Base-by-base conservation (phyloP, 64 coral and sea anemone genomes). In the Dendrophyllia cribrosa region DNA sequence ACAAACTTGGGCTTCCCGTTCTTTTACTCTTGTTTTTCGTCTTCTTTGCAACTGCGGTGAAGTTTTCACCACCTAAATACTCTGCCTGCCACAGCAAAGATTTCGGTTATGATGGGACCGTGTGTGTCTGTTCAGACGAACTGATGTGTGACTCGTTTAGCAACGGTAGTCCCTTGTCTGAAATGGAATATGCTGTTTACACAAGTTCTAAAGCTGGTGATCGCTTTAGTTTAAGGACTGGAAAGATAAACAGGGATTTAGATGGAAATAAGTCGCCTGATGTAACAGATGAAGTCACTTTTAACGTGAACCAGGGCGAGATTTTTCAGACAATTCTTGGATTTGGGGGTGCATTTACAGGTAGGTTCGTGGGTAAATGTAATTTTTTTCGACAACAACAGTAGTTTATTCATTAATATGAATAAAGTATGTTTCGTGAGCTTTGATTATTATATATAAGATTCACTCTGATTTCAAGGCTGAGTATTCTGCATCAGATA, bases 321-420 rank as follows among this genome's bases (percentile, higher is more conserved):
- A 55, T 19, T 58, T 98, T 88, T 87, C 97, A 98, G 85, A 77
- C 91, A 51, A 91, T 98, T 48, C 82, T 96, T 59, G 97, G 97
- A 12, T 93, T 96, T 45, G 97, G 90, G 44, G 86, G 90, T 14
- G 90, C 90, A 16, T 92, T 92, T 23, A 92, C 90, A 65, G 90
- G 90, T 92, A 79, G 21, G 22, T 55, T n/a, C n/a, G n/a, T n/a
- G n/a, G n/a, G n/a, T n/a, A n/a, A n/a, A n/a, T n/a, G n/a, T n/a
- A n/a, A n/a, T n/a, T n/a, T n/a, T n/a, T n/a, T n/a, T n/a, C n/a
- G n/a, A n/a, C n/a, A n/a, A n/a, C n/a, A n/a, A n/a, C n/a, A n/a
- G n/a, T n/a, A n/a, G n/a, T n/a, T n/a, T n/a, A n/a, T n/a, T n/a
- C n/a, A n/a, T n/a, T n/a, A n/a, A n/a, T n/a, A n/a, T n/a, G n/a